Base-by-base conservation (phyloP, 1,140 invertebrate species). In the Tyrophagus putrescentiae region DNA sequence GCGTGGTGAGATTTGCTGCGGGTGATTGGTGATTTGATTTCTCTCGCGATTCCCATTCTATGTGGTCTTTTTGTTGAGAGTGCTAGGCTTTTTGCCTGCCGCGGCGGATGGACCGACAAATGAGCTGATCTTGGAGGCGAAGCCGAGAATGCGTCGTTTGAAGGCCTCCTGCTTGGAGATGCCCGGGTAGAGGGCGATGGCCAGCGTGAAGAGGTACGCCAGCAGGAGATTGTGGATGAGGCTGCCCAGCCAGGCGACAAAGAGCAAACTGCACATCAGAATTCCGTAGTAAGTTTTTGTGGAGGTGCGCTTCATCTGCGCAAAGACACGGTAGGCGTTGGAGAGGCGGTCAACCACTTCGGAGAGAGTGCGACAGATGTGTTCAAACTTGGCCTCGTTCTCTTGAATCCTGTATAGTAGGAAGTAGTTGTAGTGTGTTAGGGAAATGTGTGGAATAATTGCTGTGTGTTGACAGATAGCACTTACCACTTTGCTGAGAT, bases 211-310 rank as follows among this genome's bases (percentile, higher is more conserved):
- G 21, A 54, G 1, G 25, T 54, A 54, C 4, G 25, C 11, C 2
- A 54, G 25, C 4, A 54, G 27, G 9, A 54, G 16, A 33, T 54
- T 54, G 25, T 54, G 52, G 13, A 54, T 25, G 13, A 27, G 11
- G 9, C 13, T 54, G 25, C 52, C 52, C 32, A 54, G 32, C 52
- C 52, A 54, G 1, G 52, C 52, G 3, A 33, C 21, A 31, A 32
- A 9, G 21, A 54, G 9, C 13, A 54, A 31, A 27, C 9, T 3
- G 1, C 31, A 34, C 28, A 54, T 34, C 27, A 54, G 39, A 27
- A 34, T n/a, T 3, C n/a, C 13, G 39, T 54, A 54, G 39, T 32
- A 54, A 31, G 25, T 13, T 33, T 54, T 54, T 27, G 52, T 31
- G 11, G 32, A 34, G 18, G 52, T 31, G 21, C 27, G 27, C 25